phyloP scores from a whole-genome alignment of 1,140 invertebrate genomes.

The Drosophila ananassae region DNA sequence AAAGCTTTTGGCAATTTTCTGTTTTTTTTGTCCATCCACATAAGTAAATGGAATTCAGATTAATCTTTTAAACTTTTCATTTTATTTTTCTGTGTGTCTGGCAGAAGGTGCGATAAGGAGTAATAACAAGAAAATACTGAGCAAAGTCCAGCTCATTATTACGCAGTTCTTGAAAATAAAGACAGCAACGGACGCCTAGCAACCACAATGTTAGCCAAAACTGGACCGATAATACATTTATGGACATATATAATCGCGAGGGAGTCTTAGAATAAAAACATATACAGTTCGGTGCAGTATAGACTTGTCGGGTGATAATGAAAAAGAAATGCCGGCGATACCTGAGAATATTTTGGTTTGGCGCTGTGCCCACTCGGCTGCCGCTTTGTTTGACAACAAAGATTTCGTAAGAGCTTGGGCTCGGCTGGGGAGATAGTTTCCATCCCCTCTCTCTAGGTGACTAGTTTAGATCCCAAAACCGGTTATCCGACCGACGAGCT shows the following conservation, averaged over 20 bases:
- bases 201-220: constrained; percentile 18
- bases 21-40: constrained; percentile 1
- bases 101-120: constrained; percentile 51
- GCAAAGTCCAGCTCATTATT: constrained; percentile 59
- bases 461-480: constrained; percentile 18
- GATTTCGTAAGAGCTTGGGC: constrained; percentile 59
- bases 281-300: neutral
- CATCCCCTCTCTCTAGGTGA: constrained; percentile 11
- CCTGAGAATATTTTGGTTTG: constrained; percentile 59
- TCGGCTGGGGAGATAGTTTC: neutral
- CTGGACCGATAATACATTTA: neutral
- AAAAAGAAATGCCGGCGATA: constrained; percentile 37
- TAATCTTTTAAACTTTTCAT: constrained; percentile 21
- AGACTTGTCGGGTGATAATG: constrained; percentile 16
- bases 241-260: constrained; percentile 10
- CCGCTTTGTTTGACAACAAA: constrained; percentile 75
- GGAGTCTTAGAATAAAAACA: constrained; percentile 5
- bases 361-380: constrained; percentile 48
- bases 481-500: constrained; percentile 14
- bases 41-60: constrained; percentile 37
- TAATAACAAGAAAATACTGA: constrained; percentile 16
- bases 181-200: constrained; percentile 55
- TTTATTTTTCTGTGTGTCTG: constrained; percentile 28
- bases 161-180: constrained; percentile 48
- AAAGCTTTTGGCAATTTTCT: constrained; percentile 18